A percentile compares a stretch with the other conserved stretches of the same genome.
Conservation (phyloP, 2,888 invertebrate species). For the Blastobasis adustella region DNA sequence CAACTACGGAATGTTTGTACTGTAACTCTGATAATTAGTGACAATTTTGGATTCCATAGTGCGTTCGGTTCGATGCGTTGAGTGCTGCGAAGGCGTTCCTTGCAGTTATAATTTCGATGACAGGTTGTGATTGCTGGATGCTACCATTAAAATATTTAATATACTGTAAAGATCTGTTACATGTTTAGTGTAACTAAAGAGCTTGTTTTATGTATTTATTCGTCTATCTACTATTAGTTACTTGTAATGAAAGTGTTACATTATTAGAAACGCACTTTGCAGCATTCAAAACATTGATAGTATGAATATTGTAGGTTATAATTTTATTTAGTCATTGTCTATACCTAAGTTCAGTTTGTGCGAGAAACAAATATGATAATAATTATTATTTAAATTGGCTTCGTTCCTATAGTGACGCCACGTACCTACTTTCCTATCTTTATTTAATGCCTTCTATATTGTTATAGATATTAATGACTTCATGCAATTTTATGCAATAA, state of each 20-base stretch:
- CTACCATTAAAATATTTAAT: too few relatives aligned
- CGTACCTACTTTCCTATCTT: conserved; percentile 57
- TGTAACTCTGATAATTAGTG: too few relatives aligned
- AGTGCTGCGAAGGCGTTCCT: too few relatives aligned
- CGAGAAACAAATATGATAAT: conserved; percentile 44
- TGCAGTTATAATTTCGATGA: too few relatives aligned
- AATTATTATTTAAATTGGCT: conserved; percentile 50
- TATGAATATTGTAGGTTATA: conserved; percentile 60
- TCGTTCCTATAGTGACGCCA: conserved; percentile 65
- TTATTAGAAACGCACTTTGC: background rate
- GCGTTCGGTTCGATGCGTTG: too few relatives aligned
- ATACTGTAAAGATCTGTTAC: background rate
- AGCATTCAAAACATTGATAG: conserved; percentile 26
- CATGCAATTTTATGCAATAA: conserved; percentile 46
- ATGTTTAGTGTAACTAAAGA: conserved; percentile 1
- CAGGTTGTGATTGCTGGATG: too few relatives aligned
- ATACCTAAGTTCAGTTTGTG: conserved; percentile 62
- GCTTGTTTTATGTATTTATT: too few relatives aligned
- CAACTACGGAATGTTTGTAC: too few relatives aligned
- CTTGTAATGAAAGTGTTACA: too few relatives aligned
- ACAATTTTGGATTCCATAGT: too few relatives aligned
- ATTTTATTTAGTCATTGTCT: conserved; percentile 69
- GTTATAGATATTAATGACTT: conserved; percentile 51
- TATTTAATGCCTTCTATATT: conserved; percentile 54
- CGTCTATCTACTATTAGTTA: too few relatives aligned